These are phyloP conservation scores for Tetrax tetrax DNA, from an alignment of 2,113 vertebrate species.

Conservation along the genomic window DNA sequence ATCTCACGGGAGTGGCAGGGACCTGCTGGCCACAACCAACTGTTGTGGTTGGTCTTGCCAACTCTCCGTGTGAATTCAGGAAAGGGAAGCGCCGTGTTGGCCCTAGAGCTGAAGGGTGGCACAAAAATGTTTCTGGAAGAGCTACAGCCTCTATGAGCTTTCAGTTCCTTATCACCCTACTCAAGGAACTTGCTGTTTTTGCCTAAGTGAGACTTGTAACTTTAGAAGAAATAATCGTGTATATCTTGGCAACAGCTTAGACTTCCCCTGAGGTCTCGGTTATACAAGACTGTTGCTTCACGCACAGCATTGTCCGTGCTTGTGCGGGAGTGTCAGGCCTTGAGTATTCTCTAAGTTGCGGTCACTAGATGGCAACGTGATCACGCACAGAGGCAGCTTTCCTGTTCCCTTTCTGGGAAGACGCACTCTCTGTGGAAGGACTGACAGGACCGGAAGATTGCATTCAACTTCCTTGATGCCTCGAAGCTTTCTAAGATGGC, in stretches of 20 bases:
- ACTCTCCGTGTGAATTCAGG: not conserved
- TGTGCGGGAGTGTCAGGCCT: not conserved
- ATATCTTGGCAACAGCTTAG: not conserved
- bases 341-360: not conserved
- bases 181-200: not conserved
- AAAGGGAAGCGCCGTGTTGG: not conserved
- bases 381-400: not conserved
- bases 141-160: not conserved
- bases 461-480: not conserved
- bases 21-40: not conserved
- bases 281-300: not conserved
- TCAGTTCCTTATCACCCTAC: not conserved
- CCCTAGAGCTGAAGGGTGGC: not conserved
- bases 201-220: not conserved
- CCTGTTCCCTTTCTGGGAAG: not conserved
- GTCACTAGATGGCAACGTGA: slow-evolving; percentile 69
- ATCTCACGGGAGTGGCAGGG: not conserved
- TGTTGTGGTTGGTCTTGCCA: not conserved
- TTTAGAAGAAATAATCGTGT: not conserved
- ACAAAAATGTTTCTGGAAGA: not conserved
- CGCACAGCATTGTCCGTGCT: not conserved
- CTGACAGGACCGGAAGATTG: not conserved
- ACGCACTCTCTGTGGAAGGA: not conserved
- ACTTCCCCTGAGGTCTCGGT: not conserved
- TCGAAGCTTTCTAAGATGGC: slow-evolving; percentile 6